These are phyloP conservation scores for Tympanoctomys barrerae DNA, from an alignment of 2,797 vertebrate species.

Conservation along the genomic window DNA sequence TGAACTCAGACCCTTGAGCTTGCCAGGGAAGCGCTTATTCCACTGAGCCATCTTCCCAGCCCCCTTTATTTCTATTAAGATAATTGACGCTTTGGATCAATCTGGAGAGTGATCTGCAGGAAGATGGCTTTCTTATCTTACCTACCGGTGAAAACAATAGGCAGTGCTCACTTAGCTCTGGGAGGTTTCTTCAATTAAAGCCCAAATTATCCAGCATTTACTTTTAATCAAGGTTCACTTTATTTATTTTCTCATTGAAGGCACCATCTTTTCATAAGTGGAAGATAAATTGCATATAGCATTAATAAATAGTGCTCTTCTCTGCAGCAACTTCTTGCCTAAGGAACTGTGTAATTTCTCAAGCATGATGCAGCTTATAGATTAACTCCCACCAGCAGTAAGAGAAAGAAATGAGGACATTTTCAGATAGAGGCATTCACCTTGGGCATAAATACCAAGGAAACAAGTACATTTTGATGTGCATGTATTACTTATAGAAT, in stretches of 20 bases:
- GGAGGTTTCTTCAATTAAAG: slow-evolving; percentile 35
- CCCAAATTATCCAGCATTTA: slow-evolving; percentile 62
- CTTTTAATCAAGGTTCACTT: slow-evolving; percentile 60
- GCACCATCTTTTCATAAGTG: slow-evolving; percentile 59
- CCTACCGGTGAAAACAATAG: neutral
- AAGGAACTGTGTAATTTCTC: slow-evolving; percentile 36
- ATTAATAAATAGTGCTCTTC: slow-evolving; percentile 59
- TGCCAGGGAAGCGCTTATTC: no score
- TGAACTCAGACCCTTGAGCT: no score
- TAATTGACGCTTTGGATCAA: neutral
- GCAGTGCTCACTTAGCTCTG: neutral
- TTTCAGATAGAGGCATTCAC: neutral
- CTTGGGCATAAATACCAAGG: neutral
- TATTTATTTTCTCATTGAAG: slow-evolving; percentile 60
- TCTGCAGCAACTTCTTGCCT: slow-evolving; percentile 36
- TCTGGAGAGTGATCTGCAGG: neutral
- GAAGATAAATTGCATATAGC: slow-evolving; percentile 48
- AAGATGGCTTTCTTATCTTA: neutral
- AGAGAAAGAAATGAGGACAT: neutral
- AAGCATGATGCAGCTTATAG: neutral
- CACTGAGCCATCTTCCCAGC: no score
- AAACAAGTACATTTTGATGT: slow-evolving; percentile 14
- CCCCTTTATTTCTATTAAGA: slow-evolving; percentile 32
- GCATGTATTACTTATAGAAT: neutral
- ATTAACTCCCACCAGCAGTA: slow-evolving; percentile 5